Conservation (phyloP, 2,113 vertebrate species). For the Campylorhamphus procurvoides region DNA sequence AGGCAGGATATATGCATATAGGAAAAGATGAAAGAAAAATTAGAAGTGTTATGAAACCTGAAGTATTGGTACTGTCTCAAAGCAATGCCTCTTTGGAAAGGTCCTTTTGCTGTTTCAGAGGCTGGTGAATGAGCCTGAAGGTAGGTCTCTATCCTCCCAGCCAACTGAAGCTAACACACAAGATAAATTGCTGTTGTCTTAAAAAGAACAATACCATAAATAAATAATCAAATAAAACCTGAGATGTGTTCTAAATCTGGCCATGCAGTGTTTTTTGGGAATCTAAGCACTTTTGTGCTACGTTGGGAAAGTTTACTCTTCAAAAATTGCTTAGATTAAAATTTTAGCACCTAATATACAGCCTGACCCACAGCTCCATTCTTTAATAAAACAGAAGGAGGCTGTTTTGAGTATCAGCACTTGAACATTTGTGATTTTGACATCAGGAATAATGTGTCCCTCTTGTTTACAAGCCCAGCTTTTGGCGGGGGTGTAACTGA, state of each 20-base stretch:
- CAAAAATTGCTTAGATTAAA: slow-evolving; percentile 36
- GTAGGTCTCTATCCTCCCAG: not conserved
- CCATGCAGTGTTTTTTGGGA: not conserved
- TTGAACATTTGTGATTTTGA: slow-evolving; percentile 8
- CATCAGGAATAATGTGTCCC: not conserved
- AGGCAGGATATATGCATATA: not conserved
- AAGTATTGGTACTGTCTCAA: not conserved
- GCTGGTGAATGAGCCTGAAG: not conserved
- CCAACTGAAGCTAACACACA: not conserved
- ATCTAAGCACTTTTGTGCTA: not conserved
- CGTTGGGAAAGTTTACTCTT: not conserved
- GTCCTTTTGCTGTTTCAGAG: not conserved
- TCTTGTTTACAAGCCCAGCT: not conserved
- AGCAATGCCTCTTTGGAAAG: not conserved
- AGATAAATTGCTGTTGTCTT: not conserved
- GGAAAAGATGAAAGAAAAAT: not conserved
- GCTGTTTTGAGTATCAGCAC: not conserved
- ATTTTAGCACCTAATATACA: slow-evolving; percentile 53
- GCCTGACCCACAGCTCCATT: slow-evolving; percentile 29
- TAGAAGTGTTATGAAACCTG: not conserved
- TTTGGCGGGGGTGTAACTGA: not conserved
- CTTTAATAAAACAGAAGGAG: slow-evolving; percentile 35
- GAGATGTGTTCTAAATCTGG: slow-evolving; percentile 19
- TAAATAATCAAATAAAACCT: slow-evolving; percentile 19
- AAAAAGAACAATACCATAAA: slow-evolving; percentile 15